Evolutionary conservation across 1,140 invertebrate species (phyloP), one percentile per base, ranked within the genome.

Genomic region (Papilio machaon): DNA sequence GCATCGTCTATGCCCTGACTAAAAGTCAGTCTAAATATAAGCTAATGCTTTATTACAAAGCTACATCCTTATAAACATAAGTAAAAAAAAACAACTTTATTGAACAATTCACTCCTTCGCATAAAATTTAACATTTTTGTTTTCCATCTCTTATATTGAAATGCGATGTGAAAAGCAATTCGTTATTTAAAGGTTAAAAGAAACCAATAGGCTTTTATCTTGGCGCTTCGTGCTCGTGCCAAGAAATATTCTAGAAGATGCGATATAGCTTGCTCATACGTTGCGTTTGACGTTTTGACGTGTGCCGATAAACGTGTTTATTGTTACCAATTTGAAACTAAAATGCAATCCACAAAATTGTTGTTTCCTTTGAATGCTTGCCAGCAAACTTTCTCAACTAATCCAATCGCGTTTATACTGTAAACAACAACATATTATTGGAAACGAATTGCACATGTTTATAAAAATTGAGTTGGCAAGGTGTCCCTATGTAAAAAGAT

Each of bases 271-370:
- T 49, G 46, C 46, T 76, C 74, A 76, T 76, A 76, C 19, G 47
- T 76, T 76, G 74, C 74, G 46, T 76, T 76, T 76, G 74, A 76
- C 74, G 46, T 76, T 76, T 54, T 76, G 74, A 76, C 74, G 19
- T 19, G 74, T 54, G 74, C 46, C 74, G 74, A 76, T 76, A 76
- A 76, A 19, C 74, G 74, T 76, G 74, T 76, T 76, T 76, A 76
- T 76, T 76, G 74, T 76, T 76, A 76, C 74, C 47, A 76, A 76
- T 76, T 76, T 76, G 74, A 76, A 76, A 76, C 74, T 76, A 76
- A 76, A 76, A 76, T 76, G 74, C 74, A 76, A 76, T 76, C 17
- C 47, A 76, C 74, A 76, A 52, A 76, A 76, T 76, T 76, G 74
- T 76, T 76, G 74, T 76, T 76, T 76, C 74, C 74, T 76, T 76